Conservation (phyloP, 2,113 vertebrate genomes). For the Malurus melanocephalus region DNA sequence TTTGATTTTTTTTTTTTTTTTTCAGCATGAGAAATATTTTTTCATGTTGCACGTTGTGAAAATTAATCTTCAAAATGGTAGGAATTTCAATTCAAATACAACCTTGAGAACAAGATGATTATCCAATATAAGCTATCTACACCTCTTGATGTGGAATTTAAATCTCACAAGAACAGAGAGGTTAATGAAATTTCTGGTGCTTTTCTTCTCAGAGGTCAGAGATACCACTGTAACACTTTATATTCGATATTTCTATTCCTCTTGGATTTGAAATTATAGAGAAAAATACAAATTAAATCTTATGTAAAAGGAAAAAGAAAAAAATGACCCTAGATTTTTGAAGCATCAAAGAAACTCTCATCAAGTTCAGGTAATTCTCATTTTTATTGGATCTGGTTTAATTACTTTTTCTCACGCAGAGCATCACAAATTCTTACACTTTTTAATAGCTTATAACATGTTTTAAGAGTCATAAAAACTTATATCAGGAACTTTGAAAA, state of each 20-base stretch:
- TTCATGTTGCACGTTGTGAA: background rate
- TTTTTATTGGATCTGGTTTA: background rate
- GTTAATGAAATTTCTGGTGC: conserved; percentile 29
- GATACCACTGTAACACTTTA: background rate
- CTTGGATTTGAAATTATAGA: background rate
- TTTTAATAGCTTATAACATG: background rate
- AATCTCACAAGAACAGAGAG: background rate
- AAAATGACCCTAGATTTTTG: background rate
- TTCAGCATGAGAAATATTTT: background rate
- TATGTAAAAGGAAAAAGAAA: background rate
- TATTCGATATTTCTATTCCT: background rate
- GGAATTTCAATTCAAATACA: conserved; percentile 10
- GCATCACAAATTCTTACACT: background rate
- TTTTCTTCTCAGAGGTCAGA: background rate
- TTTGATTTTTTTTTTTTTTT: background rate
- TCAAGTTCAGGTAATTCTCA: conserved; percentile 1
- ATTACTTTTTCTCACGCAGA: conserved; percentile 18
- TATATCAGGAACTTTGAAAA: background rate
- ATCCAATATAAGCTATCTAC: background rate
- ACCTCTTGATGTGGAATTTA: background rate
- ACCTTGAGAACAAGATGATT: background rate
- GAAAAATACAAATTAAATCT: background rate
- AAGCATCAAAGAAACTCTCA: background rate
- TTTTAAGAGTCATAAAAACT: conserved; percentile 12
- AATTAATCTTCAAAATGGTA: background rate